Evolutionary conservation across 2,797 vertebrate species (phyloP).

Genomic region (Gymnoscopelus braueri): DNA sequence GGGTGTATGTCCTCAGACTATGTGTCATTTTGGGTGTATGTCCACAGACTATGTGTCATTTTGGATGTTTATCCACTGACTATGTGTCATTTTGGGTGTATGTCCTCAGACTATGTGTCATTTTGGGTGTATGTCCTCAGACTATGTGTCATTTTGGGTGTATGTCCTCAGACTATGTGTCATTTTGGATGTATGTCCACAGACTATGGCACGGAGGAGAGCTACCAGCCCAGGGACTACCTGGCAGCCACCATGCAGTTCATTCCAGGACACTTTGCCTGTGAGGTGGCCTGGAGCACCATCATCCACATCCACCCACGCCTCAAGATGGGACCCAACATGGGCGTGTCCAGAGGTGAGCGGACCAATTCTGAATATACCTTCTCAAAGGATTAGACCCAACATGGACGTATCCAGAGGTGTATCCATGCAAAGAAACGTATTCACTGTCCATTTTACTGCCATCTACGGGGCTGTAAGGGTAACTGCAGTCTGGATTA

Average conservation of each 20-base stretch:
- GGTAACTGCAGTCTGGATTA: no score
- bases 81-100: no score
- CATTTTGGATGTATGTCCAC: neutral
- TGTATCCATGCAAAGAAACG: constrained; percentile 6
- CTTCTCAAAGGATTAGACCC: no score
- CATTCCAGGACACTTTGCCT: constrained; percentile 96
- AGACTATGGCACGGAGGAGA: constrained; percentile 95
- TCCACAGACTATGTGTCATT: constrained; percentile 83
- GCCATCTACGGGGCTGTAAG: no score
- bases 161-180: no score
- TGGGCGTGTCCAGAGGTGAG: constrained; percentile 87
- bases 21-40: neutral
- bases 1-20: no score
- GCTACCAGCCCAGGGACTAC: constrained; percentile 94
- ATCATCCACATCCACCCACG: constrained; percentile 96
- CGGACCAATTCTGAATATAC: no score
- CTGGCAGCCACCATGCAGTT: constrained; percentile 98
- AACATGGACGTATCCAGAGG: constrained; percentile 57
- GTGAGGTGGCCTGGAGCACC: constrained; percentile 94
- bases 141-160: no score
- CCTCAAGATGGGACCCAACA: constrained; percentile 97
- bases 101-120: no score
- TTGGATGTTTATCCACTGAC: no score
- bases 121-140: no score
- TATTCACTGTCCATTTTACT: no score